These are phyloP conservation scores for Crenuchus spilurus DNA, from an alignment of 2,797 vertebrate genomes.

Conservation along the genomic window DNA sequence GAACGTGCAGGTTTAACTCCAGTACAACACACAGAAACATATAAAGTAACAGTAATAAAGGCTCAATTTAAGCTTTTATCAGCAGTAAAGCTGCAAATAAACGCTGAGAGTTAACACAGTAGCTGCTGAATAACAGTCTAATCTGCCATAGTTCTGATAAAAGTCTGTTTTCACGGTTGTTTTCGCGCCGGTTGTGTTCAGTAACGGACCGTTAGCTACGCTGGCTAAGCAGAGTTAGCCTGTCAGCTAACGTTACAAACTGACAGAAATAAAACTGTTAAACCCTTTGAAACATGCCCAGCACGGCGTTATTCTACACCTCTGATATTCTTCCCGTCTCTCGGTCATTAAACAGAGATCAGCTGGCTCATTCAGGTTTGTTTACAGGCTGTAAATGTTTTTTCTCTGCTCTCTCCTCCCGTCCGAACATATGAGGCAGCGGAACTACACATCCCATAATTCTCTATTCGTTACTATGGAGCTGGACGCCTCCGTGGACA, in stretches of 20 bases:
- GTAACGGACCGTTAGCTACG: not conserved
- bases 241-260: slow-evolving; percentile 3
- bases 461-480: slow-evolving; percentile 47
- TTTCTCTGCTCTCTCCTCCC: slow-evolving; percentile 71
- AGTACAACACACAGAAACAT: no score
- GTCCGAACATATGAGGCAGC: slow-evolving; percentile 1
- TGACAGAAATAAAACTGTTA: no score
- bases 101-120: no score
- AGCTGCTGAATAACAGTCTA: not conserved
- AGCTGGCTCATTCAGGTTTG: no score
- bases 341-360: not conserved
- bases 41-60: no score
- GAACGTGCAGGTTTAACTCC: no score
- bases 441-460: slow-evolving; percentile 12
- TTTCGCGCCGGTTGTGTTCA: not conserved
- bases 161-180: not conserved
- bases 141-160: not conserved
- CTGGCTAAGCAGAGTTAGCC: slow-evolving; percentile 20
- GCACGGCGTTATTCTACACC: not conserved
- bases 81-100: no score
- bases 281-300: not conserved
- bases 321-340: not conserved
- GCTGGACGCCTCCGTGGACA: slow-evolving; percentile 25
- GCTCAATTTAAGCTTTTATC: no score
- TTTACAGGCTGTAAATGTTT: slow-evolving; percentile 27